Conservation (phyloP, 2,888 invertebrate species). For the Gisinianus flammeolus region DNA sequence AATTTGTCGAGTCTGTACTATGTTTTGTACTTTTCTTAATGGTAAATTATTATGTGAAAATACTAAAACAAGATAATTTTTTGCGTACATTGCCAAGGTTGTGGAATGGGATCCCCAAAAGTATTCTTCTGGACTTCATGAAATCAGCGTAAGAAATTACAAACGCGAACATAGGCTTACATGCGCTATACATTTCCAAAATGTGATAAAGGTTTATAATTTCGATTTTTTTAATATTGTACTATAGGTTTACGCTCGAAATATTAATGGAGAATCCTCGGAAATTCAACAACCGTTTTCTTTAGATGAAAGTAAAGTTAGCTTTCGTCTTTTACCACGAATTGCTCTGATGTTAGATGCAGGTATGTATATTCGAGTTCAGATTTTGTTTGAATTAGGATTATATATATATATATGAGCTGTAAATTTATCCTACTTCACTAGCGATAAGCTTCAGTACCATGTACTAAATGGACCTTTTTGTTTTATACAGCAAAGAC, state of each 20-base stretch:
- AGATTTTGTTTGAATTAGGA: too few relatives aligned
- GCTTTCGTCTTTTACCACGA: conserved; percentile 73
- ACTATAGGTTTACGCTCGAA: conserved; percentile 25
- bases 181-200: conserved; percentile 42
- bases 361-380: conserved; percentile 57
- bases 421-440: too few relatives aligned
- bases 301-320: conserved; percentile 73
- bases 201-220: not conserved
- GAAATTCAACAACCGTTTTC: conserved; percentile 75
- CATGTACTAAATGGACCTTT: too few relatives aligned
- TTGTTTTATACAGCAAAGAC: too few relatives aligned
- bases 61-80: too few relatives aligned
- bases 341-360: conserved; percentile 79
- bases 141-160: conserved; percentile 66
- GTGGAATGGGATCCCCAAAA: conserved; percentile 73
- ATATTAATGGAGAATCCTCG: conserved; percentile 54
- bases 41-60: too few relatives aligned
- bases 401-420: too few relatives aligned
- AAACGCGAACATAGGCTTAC: too few relatives aligned
- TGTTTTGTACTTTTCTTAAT: too few relatives aligned
- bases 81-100: conserved; percentile 58
- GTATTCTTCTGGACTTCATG: conserved; percentile 72
- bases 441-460: too few relatives aligned
- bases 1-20: too few relatives aligned
- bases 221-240: not conserved